Base-by-base conservation (phyloP, 2,888 invertebrate genomes). In the Anoplius nigerrimus region DNA sequence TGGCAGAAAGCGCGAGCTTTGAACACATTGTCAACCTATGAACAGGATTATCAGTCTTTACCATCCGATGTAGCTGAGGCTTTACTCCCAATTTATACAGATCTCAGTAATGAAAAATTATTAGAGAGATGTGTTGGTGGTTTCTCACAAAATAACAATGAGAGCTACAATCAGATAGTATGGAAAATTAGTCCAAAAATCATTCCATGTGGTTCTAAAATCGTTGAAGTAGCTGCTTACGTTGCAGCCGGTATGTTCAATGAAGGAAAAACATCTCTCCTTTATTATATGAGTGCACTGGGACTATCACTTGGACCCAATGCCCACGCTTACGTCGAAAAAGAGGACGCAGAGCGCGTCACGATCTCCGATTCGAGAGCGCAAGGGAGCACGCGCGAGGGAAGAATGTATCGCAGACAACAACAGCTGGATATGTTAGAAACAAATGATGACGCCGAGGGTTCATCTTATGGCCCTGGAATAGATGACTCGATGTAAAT, bases 191-290 rank as follows among this genome's bases (percentile, higher is more conserved):
- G 72, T 16, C 54, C 62, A n/a, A 71, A 67, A 62, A 74, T 66
- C 11, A 68, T 79, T 0, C 16, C 16, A n/a, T 51, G 52, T 68
- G 69, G 76, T 42, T 70, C 65, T 16, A 69, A 62, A 53, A 73
- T 68, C 0, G 78, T 81, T 5, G 66, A 76, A 67, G 74, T 79
- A 43, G 77, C 78, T 60, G 77, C 74, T 62, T 68, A 71, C 21
- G 62, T 78, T n/a, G 75, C 80, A 73, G 53, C 62, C n/a, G 5
- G 65, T 11, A 18, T 66, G 0, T 72, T 83, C 58, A 83, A 82
- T 74, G 79, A 84, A 76, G 81, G 83, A n/a, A 70, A 62, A 53
- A 45, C 67, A 61, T 57, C 74, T 54, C 64, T 80, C 11, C 62
- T 83, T 52, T 62, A 69, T 63, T 64, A 59, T 22, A 71, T 74